A percentile compares a stretch with the other conserved stretches of the same genome.
Evolutionary conservation across 2,797 vertebrate genomes (phyloP).

Genomic region (Enteromius anoplus): DNA sequence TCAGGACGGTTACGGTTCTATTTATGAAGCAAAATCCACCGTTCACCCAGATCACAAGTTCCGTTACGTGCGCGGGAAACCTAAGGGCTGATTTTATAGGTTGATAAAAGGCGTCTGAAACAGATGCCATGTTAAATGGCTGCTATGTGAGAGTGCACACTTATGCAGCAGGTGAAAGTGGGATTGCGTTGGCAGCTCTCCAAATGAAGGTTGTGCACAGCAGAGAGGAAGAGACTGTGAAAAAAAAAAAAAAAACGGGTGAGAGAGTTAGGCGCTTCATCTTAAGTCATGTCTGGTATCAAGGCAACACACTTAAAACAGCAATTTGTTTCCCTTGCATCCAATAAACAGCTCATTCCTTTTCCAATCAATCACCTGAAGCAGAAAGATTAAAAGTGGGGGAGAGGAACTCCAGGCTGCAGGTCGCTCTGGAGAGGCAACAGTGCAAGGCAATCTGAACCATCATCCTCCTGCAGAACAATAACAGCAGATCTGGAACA

Average conservation of each 20-base stretch:
- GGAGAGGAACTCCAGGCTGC: constrained; percentile 67
- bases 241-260: constrained; percentile 55
- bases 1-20: constrained; percentile 37
- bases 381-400: constrained; percentile 78
- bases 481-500: constrained; percentile 52
- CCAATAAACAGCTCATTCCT: constrained; percentile 85
- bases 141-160: constrained; percentile 61
- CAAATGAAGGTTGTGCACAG: constrained; percentile 75
- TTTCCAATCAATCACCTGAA: constrained; percentile 82
- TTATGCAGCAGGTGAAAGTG: constrained; percentile 67
- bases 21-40: constrained; percentile 40
- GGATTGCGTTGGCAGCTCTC: constrained; percentile 75
- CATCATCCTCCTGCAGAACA: constrained; percentile 49
- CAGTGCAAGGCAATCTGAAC: constrained; percentile 54
- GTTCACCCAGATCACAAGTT: constrained; percentile 47
- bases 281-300: constrained; percentile 79
- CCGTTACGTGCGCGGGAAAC: constrained; percentile 50
- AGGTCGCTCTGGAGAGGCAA: constrained; percentile 55
- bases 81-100: constrained; percentile 62
- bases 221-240: constrained; percentile 66
- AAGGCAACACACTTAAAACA: constrained; percentile 77
- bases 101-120: constrained; percentile 62
- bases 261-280: constrained; percentile 74
- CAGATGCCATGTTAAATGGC: constrained; percentile 64
- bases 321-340: constrained; percentile 85